Evolutionary conservation across 2,113 vertebrate species (phyloP).

Genomic region (Vulpes ferrilata): DNA sequence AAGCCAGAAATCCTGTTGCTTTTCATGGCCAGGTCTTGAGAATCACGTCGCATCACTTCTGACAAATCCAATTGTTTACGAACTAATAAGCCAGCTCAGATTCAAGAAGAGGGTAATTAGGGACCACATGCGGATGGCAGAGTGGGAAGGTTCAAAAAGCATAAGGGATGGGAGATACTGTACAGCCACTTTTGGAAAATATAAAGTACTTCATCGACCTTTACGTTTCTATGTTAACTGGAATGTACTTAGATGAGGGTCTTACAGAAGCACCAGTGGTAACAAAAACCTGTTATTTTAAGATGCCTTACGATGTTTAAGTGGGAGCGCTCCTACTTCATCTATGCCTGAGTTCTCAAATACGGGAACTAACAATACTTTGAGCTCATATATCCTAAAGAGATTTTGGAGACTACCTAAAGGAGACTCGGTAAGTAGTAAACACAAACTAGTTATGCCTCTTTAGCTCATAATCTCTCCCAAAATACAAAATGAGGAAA

Average conservation of each 20-base stretch:
- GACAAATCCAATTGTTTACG: neutral
- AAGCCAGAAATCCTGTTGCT: neutral
- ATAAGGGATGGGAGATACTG: neutral
- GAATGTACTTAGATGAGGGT: neutral
- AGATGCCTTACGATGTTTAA: neutral
- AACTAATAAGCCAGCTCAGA: neutral
- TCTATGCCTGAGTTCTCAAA: neutral
- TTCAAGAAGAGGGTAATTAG: neutral
- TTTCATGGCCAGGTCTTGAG: neutral
- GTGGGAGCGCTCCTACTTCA: neutral
- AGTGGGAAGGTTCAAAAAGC: neutral
- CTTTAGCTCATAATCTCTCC: neutral
- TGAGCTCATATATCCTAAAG: neutral
- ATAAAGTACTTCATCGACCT: neutral
- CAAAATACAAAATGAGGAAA: neutral
- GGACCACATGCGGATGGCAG: neutral
- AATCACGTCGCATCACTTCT: conserved; percentile 16
- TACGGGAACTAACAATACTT: neutral
- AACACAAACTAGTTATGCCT: neutral
- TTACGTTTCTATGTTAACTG: neutral
- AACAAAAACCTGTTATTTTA: neutral
- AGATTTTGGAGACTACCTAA: neutral
- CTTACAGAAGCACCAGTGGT: neutral
- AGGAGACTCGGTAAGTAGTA: neutral
- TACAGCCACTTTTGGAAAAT: neutral